Evolutionary conservation across 2,113 vertebrate genomes (phyloP), one percentile per base, ranked within the genome.

Genomic region (Mohoua ochrocephala): DNA sequence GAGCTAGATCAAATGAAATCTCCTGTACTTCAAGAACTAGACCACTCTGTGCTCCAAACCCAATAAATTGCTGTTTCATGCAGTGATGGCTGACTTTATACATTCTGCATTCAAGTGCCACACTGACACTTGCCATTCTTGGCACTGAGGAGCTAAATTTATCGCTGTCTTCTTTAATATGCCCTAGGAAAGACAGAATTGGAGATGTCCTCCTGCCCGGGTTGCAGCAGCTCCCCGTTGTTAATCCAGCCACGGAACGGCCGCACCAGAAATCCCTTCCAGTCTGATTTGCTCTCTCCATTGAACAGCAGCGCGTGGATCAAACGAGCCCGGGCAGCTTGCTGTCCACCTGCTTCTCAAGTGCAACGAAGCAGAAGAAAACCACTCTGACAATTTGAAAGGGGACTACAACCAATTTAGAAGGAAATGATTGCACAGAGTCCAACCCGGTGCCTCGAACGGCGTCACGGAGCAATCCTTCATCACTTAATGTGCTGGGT

Each of bases 381-480:
- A 95, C 95, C 65, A 76, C 96, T 97, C 95, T 96, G 97, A 98
- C 97, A 97, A 94, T 84, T 92, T 98, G 93, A 97, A 97, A 98
- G 85, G 92, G 83, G 95, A 95, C 92, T 78, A 95, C 95, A 96
- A 95, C 76, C 95, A 97, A 96, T 97, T 96, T 94, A 93, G 93
- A 78, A 82, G 91, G 88, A 91, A 97, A 97, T 92, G 95, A 97
- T 95, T 97, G 95, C 28, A 1, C 75, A 52, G 60, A 92, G 86
- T 87, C 94, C 93, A 95, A 52, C 37, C 78, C 11, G 0, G 75
- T 90, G 91, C 88, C 90, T 95, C 2, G 4, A 80, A 85, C 57
- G 18, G 84, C 80, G 54, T 77, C 94, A 81, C 42, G 1, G 86
- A 93, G 95, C 91, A 92, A 93, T 95, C 85, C 93, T 77, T 86